These are phyloP conservation scores for Cylindroiulus punctatus DNA, from an alignment of 2,888 invertebrate genomes.

Conservation along the genomic window DNA sequence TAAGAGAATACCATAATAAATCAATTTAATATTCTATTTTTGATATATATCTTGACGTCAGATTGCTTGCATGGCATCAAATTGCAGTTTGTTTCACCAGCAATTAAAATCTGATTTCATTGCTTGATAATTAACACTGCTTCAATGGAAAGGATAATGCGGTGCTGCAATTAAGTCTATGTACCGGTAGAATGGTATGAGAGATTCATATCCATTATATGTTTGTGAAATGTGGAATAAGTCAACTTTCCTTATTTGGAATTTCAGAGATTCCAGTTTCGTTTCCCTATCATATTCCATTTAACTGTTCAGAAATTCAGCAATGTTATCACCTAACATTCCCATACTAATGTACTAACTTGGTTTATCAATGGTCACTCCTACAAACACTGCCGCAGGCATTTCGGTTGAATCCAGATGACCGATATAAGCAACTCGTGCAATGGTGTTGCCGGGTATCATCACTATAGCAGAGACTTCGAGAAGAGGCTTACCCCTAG, in stretches of 20 bases:
- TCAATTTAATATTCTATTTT: not conserved
- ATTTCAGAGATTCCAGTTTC: no score
- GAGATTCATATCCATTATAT: no score
- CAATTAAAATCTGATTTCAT: not conserved
- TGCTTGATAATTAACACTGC: not conserved
- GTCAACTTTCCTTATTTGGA: no score
- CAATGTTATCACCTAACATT: no score
- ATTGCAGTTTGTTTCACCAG: not conserved
- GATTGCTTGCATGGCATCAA: not conserved
- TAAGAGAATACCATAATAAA: not conserved
- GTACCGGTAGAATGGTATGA: no score
- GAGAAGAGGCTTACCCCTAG: constrained; percentile 44
- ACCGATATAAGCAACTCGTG: constrained; percentile 44
- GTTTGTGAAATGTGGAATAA: no score
- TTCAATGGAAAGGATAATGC: no score
- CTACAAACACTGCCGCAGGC: constrained; percentile 49
- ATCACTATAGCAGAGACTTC: not conserved
- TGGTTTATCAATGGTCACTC: constrained; percentile 1
- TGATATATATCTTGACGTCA: not conserved
- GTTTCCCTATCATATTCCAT: no score
- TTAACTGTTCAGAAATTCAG: no score
- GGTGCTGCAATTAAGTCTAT: no score
- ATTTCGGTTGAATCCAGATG: constrained; percentile 48
- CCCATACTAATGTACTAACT: constrained; percentile 14
- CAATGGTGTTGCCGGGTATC: constrained; percentile 47